Evolutionary conservation across 2,797 vertebrate species (phyloP), one percentile per base, ranked within the genome.

Genomic region (Schizopygopsis malacanthus): DNA sequence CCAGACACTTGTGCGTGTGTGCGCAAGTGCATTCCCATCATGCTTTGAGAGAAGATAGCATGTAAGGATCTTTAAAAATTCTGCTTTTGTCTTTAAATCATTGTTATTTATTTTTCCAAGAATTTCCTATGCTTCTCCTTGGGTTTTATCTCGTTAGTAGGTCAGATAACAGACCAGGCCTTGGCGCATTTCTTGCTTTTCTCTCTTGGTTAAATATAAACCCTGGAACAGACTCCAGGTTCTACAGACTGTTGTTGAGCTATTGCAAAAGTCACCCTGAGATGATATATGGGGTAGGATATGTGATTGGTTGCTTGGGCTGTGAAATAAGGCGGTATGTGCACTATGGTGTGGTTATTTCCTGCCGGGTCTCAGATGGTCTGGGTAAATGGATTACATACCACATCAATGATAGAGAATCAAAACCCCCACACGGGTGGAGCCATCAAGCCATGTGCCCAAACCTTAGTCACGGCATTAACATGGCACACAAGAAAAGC

Each of bases 131-230:
- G 13, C n/a, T 84, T 83, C 39, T 39, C 2, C 7, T 82, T 77
- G 37, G 37, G 47, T 41, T 67, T 65, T 33, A 69, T 87, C 50
- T 82, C 10, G 8, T 86, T 41, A 28, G 70, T 39, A 52, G 73
- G 25, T 33, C 63, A 85, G 87, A 85, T 86, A 82, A 87, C 71
- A 86, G 43, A 71, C 59, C 76, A 54, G 85, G 45, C 7, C 52
- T 75, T 77, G 83, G 52, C 45, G 50, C n/a, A 76, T 82, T 81
- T 69, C 41, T 88, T 82, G 47, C 63, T 70, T 70, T 80, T 85
- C 22, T 22, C n/a, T 80, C 41, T 72, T 82, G 67, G 89, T 90
- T 90, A 90, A 90, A 91, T 71, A 88, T 90, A 87, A 90, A 90
- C 89, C 70, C 18, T 65, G 71, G 59, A 72, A 76, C 43, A 75